phyloP scores from a whole-genome alignment of 2,888 invertebrate genomes.

The Terebella lapidaria region DNA sequence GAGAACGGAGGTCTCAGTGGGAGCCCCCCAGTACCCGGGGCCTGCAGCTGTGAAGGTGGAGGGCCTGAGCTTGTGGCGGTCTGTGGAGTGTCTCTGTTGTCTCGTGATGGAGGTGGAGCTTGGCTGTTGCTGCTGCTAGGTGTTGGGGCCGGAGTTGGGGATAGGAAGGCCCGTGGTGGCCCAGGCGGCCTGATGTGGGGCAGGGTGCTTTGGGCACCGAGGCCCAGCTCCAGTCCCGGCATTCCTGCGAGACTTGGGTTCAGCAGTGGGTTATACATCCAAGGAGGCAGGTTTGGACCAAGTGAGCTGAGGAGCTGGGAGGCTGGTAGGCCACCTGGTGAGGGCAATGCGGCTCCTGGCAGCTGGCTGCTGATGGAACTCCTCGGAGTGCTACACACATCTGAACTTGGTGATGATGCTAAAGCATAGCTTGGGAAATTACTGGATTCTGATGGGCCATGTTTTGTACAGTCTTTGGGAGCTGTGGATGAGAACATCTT shows the following conservation, averaged over 20 bases:
- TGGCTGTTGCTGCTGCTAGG: neutral
- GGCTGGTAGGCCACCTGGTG: neutral
- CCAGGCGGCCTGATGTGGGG: slow-evolving; percentile 3
- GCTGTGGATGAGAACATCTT: neutral
- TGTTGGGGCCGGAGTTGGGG: neutral
- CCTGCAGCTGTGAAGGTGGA: neutral
- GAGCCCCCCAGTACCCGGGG: neutral
- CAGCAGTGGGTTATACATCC: slow-evolving; percentile 1
- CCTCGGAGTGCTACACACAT: neutral
- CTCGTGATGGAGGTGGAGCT: neutral
- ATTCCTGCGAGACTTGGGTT: neutral
- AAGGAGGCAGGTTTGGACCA: neutral
- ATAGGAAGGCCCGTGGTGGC: neutral
- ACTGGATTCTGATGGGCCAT: neutral
- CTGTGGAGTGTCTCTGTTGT: too few relatives aligned
- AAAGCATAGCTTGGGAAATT: too few relatives aligned
- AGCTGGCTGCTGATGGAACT: neutral
- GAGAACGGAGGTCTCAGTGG: neutral
- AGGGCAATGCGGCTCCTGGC: neutral
- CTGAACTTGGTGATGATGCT: too few relatives aligned
- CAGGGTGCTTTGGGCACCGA: neutral
- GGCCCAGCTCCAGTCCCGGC: neutral
- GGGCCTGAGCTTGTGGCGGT: too few relatives aligned
- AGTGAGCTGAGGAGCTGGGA: neutral
- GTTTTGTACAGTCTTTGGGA: neutral